Percentiles rank a stretch among this genome's conserved stretches.
These are phyloP conservation scores for Achlya flavicornis DNA, from an alignment of 2,888 invertebrate genomes.

Conservation along the genomic window DNA sequence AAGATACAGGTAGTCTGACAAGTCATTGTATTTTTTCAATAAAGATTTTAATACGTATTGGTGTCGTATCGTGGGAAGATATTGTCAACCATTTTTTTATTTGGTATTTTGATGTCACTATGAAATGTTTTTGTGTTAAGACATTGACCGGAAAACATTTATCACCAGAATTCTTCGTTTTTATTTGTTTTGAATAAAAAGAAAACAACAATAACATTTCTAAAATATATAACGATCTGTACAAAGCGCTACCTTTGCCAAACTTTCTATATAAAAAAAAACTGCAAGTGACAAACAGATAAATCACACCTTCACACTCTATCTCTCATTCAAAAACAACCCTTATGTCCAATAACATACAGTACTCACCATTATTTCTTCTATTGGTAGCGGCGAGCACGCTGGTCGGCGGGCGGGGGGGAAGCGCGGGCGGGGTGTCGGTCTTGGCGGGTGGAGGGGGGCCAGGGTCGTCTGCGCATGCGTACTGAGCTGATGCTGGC, in stretches of 20 bases:
- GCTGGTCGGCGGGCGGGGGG: conserved; percentile 77
- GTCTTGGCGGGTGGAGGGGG: conserved; percentile 75
- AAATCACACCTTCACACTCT: background rate
- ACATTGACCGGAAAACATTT: background rate
- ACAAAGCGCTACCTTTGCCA: too few relatives aligned
- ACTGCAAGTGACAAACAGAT: background rate
- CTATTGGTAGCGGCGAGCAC: conserved; percentile 65
- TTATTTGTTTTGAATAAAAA: too few relatives aligned
- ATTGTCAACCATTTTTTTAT: conserved; percentile 19
- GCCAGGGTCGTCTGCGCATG: conserved; percentile 75
- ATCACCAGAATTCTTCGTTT: background rate
- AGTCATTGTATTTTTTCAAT: conserved; percentile 19
- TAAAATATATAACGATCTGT: too few relatives aligned
- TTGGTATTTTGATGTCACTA: background rate
- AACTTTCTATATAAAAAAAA: too few relatives aligned
- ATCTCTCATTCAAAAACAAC: background rate
- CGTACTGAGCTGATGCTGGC: conserved; percentile 73
- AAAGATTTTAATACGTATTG: conserved; percentile 12
- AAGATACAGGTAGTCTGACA: conserved; percentile 20
- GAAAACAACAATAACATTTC: conserved; percentile 1
- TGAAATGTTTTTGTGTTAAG: background rate
- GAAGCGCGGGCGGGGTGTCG: conserved; percentile 79
- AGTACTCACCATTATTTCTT: conserved; percentile 66
- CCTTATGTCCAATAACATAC: background rate
- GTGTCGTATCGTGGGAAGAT: conserved; percentile 31